phyloP scores from a whole-genome alignment of 2,113 vertebrate species.

The Microcebus murinus region DNA sequence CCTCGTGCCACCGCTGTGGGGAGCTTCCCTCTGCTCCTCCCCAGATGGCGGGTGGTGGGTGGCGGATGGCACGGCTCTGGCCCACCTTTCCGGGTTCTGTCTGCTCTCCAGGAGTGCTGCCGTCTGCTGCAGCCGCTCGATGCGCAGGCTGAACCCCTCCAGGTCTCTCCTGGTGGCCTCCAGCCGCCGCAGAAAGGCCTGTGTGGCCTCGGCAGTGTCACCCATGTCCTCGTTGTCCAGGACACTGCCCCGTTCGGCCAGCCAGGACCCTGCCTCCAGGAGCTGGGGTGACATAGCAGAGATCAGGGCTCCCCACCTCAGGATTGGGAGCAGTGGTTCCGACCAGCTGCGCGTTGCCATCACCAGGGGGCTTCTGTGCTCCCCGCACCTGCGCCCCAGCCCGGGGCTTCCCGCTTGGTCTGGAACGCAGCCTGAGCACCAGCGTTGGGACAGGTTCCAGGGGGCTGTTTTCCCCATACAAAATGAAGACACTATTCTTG shows the following conservation, averaged over 20 bases:
- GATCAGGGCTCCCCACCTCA: not conserved
- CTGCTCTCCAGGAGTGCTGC: conserved; percentile 84
- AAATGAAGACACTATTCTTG: not conserved
- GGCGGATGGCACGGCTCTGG: not conserved
- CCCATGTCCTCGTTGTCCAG: conserved; percentile 88
- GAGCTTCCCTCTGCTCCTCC: not conserved
- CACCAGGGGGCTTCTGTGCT: not conserved
- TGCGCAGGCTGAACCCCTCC: conserved; percentile 83
- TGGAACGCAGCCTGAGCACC: not conserved
- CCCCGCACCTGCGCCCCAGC: not conserved
- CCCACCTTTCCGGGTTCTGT: conserved; percentile 88
- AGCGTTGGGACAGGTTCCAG: not conserved
- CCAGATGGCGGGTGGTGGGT: no score
- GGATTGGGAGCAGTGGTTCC: not conserved
- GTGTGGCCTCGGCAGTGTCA: conserved; percentile 88
- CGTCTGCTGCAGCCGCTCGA: conserved; percentile 85
- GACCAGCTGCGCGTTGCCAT: no score
- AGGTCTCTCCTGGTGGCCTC: conserved; percentile 89
- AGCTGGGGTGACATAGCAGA: conserved; percentile 82
- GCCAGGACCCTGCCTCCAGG: conserved; percentile 90
- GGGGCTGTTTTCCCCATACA: not conserved
- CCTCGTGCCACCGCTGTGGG: fast-evolving
- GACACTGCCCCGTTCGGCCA: conserved; percentile 84
- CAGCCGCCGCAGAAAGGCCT: conserved; percentile 86
- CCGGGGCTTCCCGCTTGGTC: not conserved